These are phyloP conservation scores for Clistopyga incitator DNA, from an alignment of 2,888 invertebrate species.

Conservation along the genomic window DNA sequence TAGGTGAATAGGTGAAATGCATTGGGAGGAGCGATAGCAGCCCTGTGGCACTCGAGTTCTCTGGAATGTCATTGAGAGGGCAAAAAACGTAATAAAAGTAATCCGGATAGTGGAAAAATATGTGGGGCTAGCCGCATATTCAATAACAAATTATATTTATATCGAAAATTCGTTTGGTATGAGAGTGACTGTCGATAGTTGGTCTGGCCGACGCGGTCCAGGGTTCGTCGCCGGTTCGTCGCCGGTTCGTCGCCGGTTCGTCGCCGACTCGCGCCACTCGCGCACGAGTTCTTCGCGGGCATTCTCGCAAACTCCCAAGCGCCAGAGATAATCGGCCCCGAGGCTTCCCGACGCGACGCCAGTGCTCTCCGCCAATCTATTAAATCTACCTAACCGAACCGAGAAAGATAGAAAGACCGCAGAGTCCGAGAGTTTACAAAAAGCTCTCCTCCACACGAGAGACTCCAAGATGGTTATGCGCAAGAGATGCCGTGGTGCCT, in stretches of 20 bases:
- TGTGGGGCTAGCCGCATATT: no score
- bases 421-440: slow-evolving; percentile 32
- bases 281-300: neutral
- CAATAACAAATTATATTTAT: no score
- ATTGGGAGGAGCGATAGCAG: slow-evolving; percentile 2
- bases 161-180: no score
- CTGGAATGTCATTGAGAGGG: neutral
- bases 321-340: slow-evolving; percentile 31
- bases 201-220: slow-evolving; percentile 28
- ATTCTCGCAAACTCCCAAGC: slow-evolving; percentile 13
- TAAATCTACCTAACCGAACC: slow-evolving; percentile 59
- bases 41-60: slow-evolving; percentile 35
- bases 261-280: neutral
- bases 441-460: neutral
- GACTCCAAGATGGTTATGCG: slow-evolving; percentile 35
- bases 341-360: slow-evolving; percentile 49
- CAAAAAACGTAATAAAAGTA: no score
- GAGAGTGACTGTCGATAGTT: no score
- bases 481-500: slow-evolving; percentile 57
- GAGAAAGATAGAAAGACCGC: slow-evolving; percentile 49
- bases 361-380: slow-evolving; percentile 53
- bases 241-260: slow-evolving; percentile 3
- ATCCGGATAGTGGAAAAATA: no score
- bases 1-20: slow-evolving; percentile 5
- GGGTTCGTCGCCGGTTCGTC: slow-evolving; percentile 31